Evolutionary conservation across 2,888 invertebrate genomes (phyloP).

Genomic region (Isotomurus palustris): DNA sequence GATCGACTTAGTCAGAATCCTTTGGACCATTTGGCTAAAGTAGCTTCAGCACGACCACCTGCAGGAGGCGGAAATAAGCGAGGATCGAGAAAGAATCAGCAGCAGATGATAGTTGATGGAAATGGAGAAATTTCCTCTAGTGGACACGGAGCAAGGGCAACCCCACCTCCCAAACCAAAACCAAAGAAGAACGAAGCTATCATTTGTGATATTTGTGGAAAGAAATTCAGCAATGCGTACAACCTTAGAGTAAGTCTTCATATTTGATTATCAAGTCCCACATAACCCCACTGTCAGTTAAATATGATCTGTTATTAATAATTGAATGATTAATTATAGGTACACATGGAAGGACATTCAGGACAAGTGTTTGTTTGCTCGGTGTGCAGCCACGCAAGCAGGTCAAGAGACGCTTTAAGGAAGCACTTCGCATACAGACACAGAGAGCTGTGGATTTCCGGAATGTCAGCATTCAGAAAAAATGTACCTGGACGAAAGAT

Average conservation of each 20-base stretch:
- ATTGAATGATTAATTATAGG: slow-evolving; percentile 21
- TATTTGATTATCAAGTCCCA: not conserved
- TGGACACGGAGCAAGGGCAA: slow-evolving; percentile 32
- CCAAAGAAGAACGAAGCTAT: slow-evolving; percentile 46
- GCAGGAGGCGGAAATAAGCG: slow-evolving; percentile 35
- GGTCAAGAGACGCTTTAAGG: slow-evolving; percentile 77
- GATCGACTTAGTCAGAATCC: slow-evolving; percentile 45
- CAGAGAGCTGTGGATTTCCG: slow-evolving; percentile 44
- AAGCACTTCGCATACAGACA: slow-evolving; percentile 75
- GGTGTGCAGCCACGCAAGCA: slow-evolving; percentile 79
- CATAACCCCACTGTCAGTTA: not conserved
- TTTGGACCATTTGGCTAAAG: slow-evolving; percentile 44
- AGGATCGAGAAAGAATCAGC: slow-evolving; percentile 37
- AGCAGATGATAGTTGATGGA: slow-evolving; percentile 40
- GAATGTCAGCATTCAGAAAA: slow-evolving; percentile 46
- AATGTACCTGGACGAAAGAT: slow-evolving; percentile 45
- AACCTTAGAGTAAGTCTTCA: slow-evolving; percentile 62
- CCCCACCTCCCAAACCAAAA: slow-evolving; percentile 43
- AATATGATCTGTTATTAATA: not conserved
- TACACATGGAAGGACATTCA: slow-evolving; percentile 86
- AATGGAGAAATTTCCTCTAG: slow-evolving; percentile 43
- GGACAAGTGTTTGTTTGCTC: slow-evolving; percentile 81
- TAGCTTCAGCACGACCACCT: slow-evolving; percentile 38
- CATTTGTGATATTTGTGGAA: slow-evolving; percentile 77
- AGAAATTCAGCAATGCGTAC: slow-evolving; percentile 84